A percentile compares a stretch with the other conserved stretches of the same genome.
These are phyloP conservation scores for Sphecodes monilicornis DNA, from an alignment of 2,888 invertebrate species.

Conservation along the genomic window DNA sequence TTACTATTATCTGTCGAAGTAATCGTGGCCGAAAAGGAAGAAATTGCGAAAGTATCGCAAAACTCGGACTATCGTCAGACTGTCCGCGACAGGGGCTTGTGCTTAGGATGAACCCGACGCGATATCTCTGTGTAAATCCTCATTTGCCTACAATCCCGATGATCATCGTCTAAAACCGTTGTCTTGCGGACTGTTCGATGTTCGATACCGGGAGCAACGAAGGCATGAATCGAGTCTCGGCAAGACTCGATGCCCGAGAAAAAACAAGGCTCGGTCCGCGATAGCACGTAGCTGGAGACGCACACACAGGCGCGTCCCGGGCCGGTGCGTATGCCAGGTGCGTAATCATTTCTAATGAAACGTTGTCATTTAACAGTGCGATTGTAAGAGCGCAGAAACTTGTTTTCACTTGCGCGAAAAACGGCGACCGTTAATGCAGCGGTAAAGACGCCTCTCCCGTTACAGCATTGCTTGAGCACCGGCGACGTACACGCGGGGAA, in stretches of 20 bases:
- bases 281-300: constrained; percentile 20
- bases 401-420: constrained; percentile 84
- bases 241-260: constrained; percentile 22
- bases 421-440: constrained; percentile 84
- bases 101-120: too few species aligned
- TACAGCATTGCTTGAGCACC: constrained; percentile 78
- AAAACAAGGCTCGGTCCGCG: constrained; percentile 51
- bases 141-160: constrained; percentile 8
- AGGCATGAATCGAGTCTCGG: constrained; percentile 35
- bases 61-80: too few species aligned
- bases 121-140: not conserved
- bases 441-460: constrained; percentile 85
- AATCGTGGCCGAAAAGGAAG: too few species aligned
- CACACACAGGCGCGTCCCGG: constrained; percentile 39
- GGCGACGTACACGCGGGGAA: constrained; percentile 75
- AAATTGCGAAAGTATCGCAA: too few species aligned
- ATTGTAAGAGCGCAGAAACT: constrained; percentile 81
- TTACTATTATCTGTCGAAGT: too few species aligned
- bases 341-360: constrained; percentile 83
- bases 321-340: constrained; percentile 66
- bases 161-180: not conserved
- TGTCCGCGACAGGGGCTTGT: too few species aligned
- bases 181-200: constrained; percentile 8
- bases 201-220: constrained; percentile 39
- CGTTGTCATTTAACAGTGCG: constrained; percentile 82